Evolutionary conservation across 2,113 vertebrate species (phyloP).

Genomic region (Lonchura striata): DNA sequence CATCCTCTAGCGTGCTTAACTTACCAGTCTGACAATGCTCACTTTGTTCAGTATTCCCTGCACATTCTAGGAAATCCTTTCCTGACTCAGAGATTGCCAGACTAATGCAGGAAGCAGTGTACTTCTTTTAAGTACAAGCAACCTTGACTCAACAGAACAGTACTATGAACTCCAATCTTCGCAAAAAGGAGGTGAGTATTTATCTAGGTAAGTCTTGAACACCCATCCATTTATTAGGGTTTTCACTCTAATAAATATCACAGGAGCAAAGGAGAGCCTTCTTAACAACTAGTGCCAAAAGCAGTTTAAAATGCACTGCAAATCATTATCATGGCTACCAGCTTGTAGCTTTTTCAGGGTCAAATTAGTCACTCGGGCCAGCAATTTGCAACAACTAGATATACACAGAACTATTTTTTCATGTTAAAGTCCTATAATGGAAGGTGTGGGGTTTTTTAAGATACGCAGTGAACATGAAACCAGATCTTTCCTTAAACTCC

Average conservation of each 20-base stretch:
- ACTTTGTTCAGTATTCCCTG: neutral
- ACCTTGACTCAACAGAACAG: neutral
- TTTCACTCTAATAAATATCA: neutral
- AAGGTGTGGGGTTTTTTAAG: neutral
- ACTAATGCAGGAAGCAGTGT: neutral
- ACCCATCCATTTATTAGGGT: neutral
- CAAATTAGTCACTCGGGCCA: neutral
- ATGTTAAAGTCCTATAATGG: neutral
- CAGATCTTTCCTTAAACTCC: neutral
- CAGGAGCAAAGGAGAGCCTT: neutral
- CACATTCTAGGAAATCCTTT: neutral
- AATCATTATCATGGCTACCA: neutral
- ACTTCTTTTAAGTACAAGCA: neutral
- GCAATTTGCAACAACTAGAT: neutral
- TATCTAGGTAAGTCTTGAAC: neutral
- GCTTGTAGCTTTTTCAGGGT: neutral
- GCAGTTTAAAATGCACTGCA: neutral
- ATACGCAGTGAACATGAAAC: neutral
- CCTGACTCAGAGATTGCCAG: neutral
- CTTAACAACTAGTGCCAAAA: neutral
- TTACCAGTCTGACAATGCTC: neutral
- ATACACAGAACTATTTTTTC: neutral
- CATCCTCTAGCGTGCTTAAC: neutral
- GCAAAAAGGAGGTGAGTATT: neutral
- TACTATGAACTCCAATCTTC: neutral